Conservation (phyloP, 2,888 invertebrate species). For the Polymixis lichenea region DNA sequence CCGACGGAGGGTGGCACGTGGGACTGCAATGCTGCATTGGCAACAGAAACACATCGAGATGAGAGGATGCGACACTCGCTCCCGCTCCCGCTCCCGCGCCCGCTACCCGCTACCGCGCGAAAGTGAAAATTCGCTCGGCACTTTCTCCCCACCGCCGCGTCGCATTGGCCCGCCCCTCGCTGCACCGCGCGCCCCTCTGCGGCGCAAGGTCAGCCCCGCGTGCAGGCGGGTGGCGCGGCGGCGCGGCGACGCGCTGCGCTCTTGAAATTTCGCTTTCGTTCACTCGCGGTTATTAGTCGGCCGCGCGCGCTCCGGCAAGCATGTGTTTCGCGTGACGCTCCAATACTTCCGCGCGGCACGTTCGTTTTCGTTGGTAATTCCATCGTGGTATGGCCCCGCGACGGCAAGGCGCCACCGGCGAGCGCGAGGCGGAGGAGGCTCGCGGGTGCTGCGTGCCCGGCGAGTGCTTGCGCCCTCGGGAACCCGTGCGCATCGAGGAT, state of each 20-base stretch:
- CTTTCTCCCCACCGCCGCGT: slow-evolving; percentile 88
- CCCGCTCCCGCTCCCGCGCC: slow-evolving; percentile 79
- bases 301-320: slow-evolving; percentile 91
- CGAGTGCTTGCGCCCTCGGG: slow-evolving; percentile 94
- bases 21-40: slow-evolving; percentile 10
- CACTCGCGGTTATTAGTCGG: slow-evolving; percentile 91
- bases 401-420: slow-evolving; percentile 88
- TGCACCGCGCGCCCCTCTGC: slow-evolving; percentile 75
- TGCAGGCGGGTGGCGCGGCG: slow-evolving; percentile 84
- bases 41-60: neutral
- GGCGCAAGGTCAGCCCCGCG: slow-evolving; percentile 84
- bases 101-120: slow-evolving; percentile 83
- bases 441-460: slow-evolving; percentile 96
- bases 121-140: slow-evolving; percentile 89
- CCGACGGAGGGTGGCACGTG: neutral
- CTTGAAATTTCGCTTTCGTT: slow-evolving; percentile 94
- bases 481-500: slow-evolving; percentile 92
- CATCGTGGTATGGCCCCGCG: slow-evolving; percentile 88
- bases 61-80: slow-evolving; percentile 65
- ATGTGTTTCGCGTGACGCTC: slow-evolving; percentile 91
- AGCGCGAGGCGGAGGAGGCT: slow-evolving; percentile 87
- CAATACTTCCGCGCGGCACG: slow-evolving; percentile 79
- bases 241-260: slow-evolving; percentile 89
- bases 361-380: slow-evolving; percentile 85
- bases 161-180: slow-evolving; percentile 75